These are phyloP conservation scores for Pocillopora meandrina DNA, from an alignment of 92 coral and sea anemone genomes.

Conservation along the genomic window DNA sequence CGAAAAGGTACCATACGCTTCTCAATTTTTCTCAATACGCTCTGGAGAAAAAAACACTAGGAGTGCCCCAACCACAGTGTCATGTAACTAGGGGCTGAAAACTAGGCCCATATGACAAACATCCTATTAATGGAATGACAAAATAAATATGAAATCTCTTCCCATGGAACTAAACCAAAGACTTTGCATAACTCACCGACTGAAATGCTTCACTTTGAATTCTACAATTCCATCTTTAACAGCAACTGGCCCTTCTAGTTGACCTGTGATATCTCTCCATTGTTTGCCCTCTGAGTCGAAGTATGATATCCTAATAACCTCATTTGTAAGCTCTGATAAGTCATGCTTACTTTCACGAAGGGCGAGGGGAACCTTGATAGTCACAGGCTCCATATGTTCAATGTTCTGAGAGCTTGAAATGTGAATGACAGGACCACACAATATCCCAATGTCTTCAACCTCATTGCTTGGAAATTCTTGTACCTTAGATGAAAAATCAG, in stretches of 20 bases:
- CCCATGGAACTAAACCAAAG: neutral
- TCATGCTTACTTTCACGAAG: neutral
- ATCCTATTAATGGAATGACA: too few species aligned
- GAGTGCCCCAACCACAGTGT: too few species aligned
- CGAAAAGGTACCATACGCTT: too few species aligned
- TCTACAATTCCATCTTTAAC: neutral
- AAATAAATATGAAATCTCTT: too few species aligned
- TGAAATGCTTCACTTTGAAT: slow-evolving; percentile 3
- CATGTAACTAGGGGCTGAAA: too few species aligned
- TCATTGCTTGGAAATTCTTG: slow-evolving; percentile 15
- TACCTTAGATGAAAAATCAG: neutral
- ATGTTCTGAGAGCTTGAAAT: slow-evolving; percentile 15
- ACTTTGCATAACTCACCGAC: neutral
- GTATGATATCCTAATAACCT: neutral
- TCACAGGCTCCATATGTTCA: neutral
- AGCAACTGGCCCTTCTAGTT: neutral
- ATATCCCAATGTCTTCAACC: neutral
- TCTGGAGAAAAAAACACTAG: too few species aligned
- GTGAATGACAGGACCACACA: slow-evolving; percentile 8
- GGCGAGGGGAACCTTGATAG: slow-evolving; percentile 3
- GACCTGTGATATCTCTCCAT: neutral
- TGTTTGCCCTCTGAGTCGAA: neutral
- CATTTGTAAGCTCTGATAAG: neutral
- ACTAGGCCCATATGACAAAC: too few species aligned
- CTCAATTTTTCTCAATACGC: too few species aligned